Conservation (phyloP, 1,140 invertebrate species). For the Pachypeltis micranthus region DNA sequence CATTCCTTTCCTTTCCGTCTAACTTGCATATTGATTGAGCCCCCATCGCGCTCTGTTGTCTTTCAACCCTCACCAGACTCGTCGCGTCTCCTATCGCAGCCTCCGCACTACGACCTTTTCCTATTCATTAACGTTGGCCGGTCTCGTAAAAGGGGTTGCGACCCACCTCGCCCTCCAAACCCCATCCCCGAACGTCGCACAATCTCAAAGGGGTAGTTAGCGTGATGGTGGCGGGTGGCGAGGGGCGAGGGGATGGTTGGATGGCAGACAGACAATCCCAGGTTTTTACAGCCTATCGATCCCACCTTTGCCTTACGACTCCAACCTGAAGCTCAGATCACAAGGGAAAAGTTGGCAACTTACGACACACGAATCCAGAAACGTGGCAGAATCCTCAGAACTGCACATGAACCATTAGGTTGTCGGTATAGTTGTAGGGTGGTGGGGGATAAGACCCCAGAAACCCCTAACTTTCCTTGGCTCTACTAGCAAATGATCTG, state of each 20-base stretch:
- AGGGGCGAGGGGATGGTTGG: too few species aligned
- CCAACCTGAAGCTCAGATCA: too few species aligned
- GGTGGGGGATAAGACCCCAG: too few species aligned
- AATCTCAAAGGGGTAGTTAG: too few species aligned
- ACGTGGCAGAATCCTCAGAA: too few species aligned
- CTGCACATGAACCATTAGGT: too few species aligned
- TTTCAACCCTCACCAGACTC: neutral
- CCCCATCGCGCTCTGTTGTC: slow-evolving; percentile 8
- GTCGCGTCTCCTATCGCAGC: neutral
- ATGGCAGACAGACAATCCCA: neutral
- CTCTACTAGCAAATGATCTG: too few species aligned
- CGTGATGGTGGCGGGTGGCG: neutral
- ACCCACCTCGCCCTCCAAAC: neutral
- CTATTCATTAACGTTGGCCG: slow-evolving; percentile 4
- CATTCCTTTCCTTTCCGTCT: neutral
- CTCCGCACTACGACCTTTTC: slow-evolving; percentile 5
- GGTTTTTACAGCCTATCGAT: slow-evolving; percentile 1
- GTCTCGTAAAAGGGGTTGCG: neutral
- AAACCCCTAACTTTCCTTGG: too few species aligned
- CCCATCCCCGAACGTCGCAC: too few species aligned
- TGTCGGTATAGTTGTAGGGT: too few species aligned
- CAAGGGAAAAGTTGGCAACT: too few species aligned
- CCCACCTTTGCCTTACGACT: neutral
- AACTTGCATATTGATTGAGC: slow-evolving; percentile 9
- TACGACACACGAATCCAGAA: too few species aligned